A percentile compares a stretch with the other conserved stretches of the same genome.
Evolutionary conservation across 2,888 invertebrate genomes (phyloP).

Genomic region (Aquatica leii): DNA sequence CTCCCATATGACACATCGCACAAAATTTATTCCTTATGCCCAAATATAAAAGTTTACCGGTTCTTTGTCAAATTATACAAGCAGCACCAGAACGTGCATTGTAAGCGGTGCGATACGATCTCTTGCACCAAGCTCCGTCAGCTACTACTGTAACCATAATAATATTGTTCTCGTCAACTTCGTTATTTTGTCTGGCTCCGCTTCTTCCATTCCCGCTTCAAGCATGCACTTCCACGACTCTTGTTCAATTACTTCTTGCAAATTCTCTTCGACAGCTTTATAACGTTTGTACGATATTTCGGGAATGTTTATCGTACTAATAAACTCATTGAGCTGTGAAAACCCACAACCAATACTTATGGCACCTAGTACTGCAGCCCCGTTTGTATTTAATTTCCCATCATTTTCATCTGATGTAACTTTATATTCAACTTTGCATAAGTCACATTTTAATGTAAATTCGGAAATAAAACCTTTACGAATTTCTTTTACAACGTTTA

Average conservation of each 20-base stretch:
- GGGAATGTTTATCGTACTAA: too few species aligned
- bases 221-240: slow-evolving; percentile 10
- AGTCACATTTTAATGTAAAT: too few species aligned
- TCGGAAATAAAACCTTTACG: too few species aligned
- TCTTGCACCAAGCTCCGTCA: slow-evolving; percentile 17
- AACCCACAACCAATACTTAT: too few species aligned
- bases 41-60: slow-evolving; percentile 33
- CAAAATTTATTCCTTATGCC: slow-evolving; percentile 39
- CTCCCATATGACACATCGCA: slow-evolving; percentile 17
- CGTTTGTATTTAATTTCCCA: too few species aligned
- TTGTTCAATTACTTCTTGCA: slow-evolving; percentile 12
- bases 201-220: slow-evolving; percentile 25
- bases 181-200: slow-evolving; percentile 30
- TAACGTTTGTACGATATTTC: slow-evolving; percentile 19
- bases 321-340: too few species aligned
- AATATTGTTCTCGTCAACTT: slow-evolving; percentile 33
- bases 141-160: slow-evolving; percentile 24
- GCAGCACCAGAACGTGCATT: slow-evolving; percentile 17
- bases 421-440: too few species aligned
- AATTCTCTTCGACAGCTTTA: slow-evolving; percentile 1
- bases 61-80: slow-evolving; percentile 23
- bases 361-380: too few species aligned
- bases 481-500: too few species aligned
- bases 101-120: slow-evolving; percentile 12
- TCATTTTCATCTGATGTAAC: too few species aligned